Evolutionary conservation across 1,140 invertebrate genomes (phyloP).

Genomic region (Neotoxoptera formosana): DNA sequence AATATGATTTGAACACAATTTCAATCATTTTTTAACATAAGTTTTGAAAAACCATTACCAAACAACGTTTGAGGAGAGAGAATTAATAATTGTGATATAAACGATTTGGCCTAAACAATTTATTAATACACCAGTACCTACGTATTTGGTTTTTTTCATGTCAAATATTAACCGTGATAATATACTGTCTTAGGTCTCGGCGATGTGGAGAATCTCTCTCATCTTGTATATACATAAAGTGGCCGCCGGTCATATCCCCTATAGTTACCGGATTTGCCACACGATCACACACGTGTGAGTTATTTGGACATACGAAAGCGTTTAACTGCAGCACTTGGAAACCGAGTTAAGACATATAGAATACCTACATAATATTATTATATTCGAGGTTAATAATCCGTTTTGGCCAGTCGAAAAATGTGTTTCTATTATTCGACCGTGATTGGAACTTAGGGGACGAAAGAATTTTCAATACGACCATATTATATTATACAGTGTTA

Average conservation of each 20-base stretch:
- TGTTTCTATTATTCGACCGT: not conserved
- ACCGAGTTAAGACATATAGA: not conserved
- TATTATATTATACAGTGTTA: not conserved
- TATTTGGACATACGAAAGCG: not conserved
- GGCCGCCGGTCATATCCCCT: not conserved
- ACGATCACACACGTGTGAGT: not conserved
- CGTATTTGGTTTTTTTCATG: not conserved
- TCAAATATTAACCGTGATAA: not conserved
- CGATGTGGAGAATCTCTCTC: not conserved
- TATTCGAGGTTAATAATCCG: not conserved
- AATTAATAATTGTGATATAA: not conserved
- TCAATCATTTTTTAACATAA: not conserved
- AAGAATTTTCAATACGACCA: not conserved
- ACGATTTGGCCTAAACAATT: not conserved
- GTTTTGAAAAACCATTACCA: not conserved
- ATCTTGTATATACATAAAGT: not conserved
- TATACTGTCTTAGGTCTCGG: not conserved
- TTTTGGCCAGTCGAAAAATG: not conserved
- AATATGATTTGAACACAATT: not conserved
- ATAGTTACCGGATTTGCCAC: not conserved
- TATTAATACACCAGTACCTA: not conserved
- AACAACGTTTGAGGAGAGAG: not conserved
- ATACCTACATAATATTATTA: not conserved
- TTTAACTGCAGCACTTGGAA: not conserved
- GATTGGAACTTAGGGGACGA: not conserved